Percentiles rank a stretch among this genome's conserved stretches.
These are phyloP conservation scores for Enteromius thamalakanensis DNA, from an alignment of 2,797 vertebrate genomes.

Conservation along the genomic window DNA sequence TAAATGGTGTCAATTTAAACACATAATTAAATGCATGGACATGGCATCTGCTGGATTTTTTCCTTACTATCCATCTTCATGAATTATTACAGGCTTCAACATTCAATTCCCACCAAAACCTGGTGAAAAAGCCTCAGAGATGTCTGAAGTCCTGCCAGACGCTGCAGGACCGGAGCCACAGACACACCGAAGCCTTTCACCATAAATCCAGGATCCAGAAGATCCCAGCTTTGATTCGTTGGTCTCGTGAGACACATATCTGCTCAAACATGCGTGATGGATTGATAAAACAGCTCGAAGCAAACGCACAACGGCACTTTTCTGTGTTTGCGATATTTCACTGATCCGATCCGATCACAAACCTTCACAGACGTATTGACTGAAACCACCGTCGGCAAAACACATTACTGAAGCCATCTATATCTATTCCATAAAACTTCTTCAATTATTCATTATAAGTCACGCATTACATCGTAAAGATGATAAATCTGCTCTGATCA, in stretches of 20 bases:
- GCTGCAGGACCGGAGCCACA: background rate
- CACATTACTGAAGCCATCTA: background rate
- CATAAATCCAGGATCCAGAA: background rate
- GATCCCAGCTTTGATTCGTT: background rate
- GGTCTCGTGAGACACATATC: conserved; percentile 1
- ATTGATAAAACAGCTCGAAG: conserved; percentile 26
- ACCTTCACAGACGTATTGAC: background rate
- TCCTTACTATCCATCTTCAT: background rate
- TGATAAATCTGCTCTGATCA: background rate
- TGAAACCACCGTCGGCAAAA: background rate
- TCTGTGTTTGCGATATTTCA: background rate
- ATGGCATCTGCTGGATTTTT: background rate
- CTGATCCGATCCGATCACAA: background rate
- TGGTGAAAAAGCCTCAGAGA: background rate
- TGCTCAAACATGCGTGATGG: background rate
- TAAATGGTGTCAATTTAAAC: background rate
- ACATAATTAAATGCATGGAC: background rate
- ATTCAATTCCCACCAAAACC: background rate
- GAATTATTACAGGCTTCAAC: conserved; percentile 1
- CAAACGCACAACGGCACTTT: background rate
- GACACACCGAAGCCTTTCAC: background rate
- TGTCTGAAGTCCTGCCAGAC: background rate
- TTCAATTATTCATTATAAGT: background rate
- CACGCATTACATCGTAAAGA: background rate
- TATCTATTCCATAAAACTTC: background rate